Percentiles rank a stretch among this genome's conserved stretches.
Evolutionary conservation across 2,888 invertebrate species (phyloP).

Genomic region (Brenthis hecate): DNA sequence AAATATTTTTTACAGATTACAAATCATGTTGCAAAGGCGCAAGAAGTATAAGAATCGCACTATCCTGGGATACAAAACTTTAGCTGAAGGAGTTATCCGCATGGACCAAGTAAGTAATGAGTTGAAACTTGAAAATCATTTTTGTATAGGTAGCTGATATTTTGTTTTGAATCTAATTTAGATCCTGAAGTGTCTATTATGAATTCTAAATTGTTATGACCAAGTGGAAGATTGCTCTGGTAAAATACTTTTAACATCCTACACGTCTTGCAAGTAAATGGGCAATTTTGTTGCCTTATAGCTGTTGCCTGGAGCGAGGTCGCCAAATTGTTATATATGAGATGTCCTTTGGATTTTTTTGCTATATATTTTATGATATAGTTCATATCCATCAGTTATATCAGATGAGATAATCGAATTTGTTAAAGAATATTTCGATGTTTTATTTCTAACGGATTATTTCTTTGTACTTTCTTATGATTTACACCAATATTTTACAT

Average conservation of each 20-base stretch:
- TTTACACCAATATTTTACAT: no score
- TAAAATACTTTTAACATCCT: conserved; percentile 35
- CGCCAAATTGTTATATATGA: conserved; percentile 11
- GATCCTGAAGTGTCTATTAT: not conserved
- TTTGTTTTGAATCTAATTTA: no score
- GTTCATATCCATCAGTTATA: not conserved
- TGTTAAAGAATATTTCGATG: not conserved
- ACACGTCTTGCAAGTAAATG: conserved; percentile 27
- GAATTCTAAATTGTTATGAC: conserved; percentile 13
- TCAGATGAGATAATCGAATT: not conserved
- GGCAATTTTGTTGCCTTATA: conserved; percentile 22
- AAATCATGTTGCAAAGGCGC: conserved; percentile 96
- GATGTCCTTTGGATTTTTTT: conserved; percentile 3
- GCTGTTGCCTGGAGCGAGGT: conserved; percentile 22
- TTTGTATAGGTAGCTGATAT: conserved; percentile 6
- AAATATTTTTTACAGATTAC: conserved; percentile 81
- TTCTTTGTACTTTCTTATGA: not conserved
- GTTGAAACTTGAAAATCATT: not conserved
- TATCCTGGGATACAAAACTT: conserved; percentile 98
- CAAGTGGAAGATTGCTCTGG: conserved; percentile 33
- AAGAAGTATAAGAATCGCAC: conserved; percentile 99
- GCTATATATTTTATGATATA: not conserved
- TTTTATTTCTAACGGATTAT: not conserved
- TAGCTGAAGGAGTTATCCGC: conserved; percentile 97
- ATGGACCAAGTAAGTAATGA: conserved; percentile 90